Evolutionary conservation across 2,113 vertebrate species (phyloP), one percentile per base, ranked within the genome.

Genomic region (Gracilinanus agilis): DNA sequence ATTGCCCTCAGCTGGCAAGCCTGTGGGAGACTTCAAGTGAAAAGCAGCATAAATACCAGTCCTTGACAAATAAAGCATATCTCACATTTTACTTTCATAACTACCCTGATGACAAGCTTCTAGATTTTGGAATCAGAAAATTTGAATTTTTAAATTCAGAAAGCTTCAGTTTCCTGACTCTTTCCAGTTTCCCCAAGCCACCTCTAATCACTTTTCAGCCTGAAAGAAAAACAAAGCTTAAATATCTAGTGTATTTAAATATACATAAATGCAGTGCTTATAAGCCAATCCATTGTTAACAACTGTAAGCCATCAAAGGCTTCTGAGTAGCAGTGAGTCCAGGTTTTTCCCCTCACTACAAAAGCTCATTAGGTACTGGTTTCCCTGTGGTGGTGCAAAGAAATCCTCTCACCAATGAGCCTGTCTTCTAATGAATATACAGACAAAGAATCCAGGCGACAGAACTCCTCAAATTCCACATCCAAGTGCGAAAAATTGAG

Each of bases 401-500:
- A 96, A 53, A 93, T 29, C 49, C 92, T 97, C 99, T 99, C 97
- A 99, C 99, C 99, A 34, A 99, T 24, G 8, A 98, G 98, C 61
- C 92, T 98, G 67, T 97, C 93, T 11, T 96, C 96, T 88, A 96
- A 98, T 5, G 98, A 98, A 56, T 97, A 98, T 7, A 99, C 97
- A 0, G 98, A 98, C 95, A 99, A 98, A 44, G 98, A 98, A 95
- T 98, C 99, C 0, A 97, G 98, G 56, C 94, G 97, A 97, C 99
- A 99, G 92, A 97, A 96, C 0, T 89, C 95, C 95, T 99, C 98
- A 11, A 98, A 95, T 96, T 99, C 99, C 92, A 98, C 83, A 92
- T 99, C 98, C 34, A 99, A 98, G 92, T 93, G 95, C 58, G 98
- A 95, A 93, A 99, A 99, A 93, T 0, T 94, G 96, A 99, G 92